Percentiles rank a stretch among this genome's conserved stretches.
Conservation (phyloP, 2,888 invertebrate species). For the Malthinus seriepunctatus region DNA sequence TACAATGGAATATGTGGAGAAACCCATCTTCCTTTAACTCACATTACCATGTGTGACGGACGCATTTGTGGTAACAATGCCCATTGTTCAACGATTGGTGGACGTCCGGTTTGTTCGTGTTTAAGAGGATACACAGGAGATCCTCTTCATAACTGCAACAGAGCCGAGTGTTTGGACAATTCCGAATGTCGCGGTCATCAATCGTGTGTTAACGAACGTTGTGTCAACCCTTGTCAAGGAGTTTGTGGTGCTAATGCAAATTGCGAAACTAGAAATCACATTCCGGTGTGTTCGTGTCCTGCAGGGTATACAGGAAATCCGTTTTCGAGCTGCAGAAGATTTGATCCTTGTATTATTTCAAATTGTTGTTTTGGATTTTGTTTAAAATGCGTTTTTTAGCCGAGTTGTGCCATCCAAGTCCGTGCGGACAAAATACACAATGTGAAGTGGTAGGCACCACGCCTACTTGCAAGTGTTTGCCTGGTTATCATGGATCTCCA, state of each 20-base stretch:
- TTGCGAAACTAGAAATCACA: conserved; percentile 76
- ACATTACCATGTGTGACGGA: conserved; percentile 53
- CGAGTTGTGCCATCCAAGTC: conserved; percentile 81
- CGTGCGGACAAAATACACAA: conserved; percentile 79
- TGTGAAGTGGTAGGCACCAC: conserved; percentile 78
- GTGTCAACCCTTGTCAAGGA: conserved; percentile 78
- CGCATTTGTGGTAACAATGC: conserved; percentile 71
- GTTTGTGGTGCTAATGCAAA: conserved; percentile 76
- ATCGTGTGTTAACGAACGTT: conserved; percentile 75
- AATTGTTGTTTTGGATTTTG: neutral
- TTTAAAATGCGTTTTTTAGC: conserved; percentile 58
- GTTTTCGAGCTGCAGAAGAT: conserved; percentile 69
- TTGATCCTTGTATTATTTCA: conserved; percentile 69
- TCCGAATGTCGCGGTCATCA: conserved; percentile 74
- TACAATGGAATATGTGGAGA: conserved; percentile 9
- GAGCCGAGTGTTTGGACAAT: conserved; percentile 62
- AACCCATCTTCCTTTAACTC: conserved; percentile 23
- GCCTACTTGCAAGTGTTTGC: conserved; percentile 78
- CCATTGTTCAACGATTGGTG: conserved; percentile 65
- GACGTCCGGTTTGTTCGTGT: conserved; percentile 80
- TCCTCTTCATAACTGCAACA: conserved; percentile 72
- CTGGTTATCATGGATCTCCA: conserved; percentile 78
- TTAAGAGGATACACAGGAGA: conserved; percentile 80
- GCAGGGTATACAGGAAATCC: conserved; percentile 80
- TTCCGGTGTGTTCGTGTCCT: conserved; percentile 80